Evolutionary conservation across 2,888 invertebrate genomes (phyloP).

Genomic region (Cantharis flavilabris): DNA sequence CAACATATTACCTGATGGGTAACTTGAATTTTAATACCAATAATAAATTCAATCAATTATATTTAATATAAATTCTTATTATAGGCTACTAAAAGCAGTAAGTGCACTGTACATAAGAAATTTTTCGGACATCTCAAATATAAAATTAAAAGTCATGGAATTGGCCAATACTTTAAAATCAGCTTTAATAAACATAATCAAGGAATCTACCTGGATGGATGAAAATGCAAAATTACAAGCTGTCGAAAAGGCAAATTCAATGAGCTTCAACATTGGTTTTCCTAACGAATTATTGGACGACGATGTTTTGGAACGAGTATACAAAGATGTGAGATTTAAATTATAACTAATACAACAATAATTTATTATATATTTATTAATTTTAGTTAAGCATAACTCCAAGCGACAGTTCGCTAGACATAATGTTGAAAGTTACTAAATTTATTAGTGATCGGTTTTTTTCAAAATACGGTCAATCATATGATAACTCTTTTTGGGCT

Average conservation of each 20-base stretch:
- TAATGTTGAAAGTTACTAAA: background rate
- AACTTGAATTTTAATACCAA: background rate
- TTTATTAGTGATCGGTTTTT: background rate
- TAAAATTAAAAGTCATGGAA: slow-evolving; percentile 5
- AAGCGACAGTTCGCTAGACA: slow-evolving; percentile 9
- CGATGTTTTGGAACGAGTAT: slow-evolving; percentile 30
- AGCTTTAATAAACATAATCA: background rate
- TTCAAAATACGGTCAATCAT: background rate
- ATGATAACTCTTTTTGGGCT: slow-evolving; percentile 66
- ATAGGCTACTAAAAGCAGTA: slow-evolving; percentile 66
- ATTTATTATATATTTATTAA: slow-evolving; percentile 35
- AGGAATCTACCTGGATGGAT: background rate
- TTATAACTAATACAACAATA: background rate
- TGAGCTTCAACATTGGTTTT: background rate
- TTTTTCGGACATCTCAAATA: slow-evolving; percentile 28
- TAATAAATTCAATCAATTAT: background rate
- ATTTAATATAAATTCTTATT: background rate
- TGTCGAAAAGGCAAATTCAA: background rate
- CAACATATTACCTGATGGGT: slow-evolving; percentile 59
- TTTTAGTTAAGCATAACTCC: slow-evolving; percentile 53
- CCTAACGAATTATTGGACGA: background rate
- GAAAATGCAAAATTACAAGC: background rate
- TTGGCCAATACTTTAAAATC: slow-evolving; percentile 20
- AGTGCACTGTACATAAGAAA: slow-evolving; percentile 78
- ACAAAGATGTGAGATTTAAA: slow-evolving; percentile 51